A percentile compares a stretch with the other conserved stretches of the same genome.
These are phyloP conservation scores for Sander lucioperca DNA, from an alignment of 2,113 vertebrate genomes.

Conservation along the genomic window DNA sequence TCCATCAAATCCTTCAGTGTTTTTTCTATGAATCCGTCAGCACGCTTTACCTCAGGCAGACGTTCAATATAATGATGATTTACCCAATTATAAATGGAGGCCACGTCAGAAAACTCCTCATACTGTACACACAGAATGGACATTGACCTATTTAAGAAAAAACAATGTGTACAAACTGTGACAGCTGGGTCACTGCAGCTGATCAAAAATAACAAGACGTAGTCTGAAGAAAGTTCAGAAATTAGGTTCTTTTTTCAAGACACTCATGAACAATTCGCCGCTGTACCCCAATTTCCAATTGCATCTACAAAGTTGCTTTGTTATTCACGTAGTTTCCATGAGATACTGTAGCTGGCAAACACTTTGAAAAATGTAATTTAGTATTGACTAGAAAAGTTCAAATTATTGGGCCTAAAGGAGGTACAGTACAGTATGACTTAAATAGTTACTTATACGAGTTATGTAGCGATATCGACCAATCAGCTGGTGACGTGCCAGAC, in stretches of 20 bases:
- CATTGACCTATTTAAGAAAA: not conserved
- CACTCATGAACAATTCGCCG: not conserved
- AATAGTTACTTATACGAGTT: too few species aligned
- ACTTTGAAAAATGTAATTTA: not conserved
- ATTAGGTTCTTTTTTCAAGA: not conserved
- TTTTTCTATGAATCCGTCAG: not conserved
- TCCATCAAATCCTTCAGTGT: not conserved
- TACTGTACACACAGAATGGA: not conserved
- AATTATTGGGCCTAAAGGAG: too few species aligned
- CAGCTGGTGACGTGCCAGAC: not conserved
- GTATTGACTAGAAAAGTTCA: not conserved
- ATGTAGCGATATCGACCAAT: not conserved
- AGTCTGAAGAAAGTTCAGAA: conserved; percentile 8
- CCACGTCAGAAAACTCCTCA: not conserved
- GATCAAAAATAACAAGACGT: conserved; percentile 30
- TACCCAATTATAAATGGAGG: conserved; percentile 13
- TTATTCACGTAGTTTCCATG: conserved; percentile 8
- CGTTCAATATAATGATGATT: conserved; percentile 10
- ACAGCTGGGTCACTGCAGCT: conserved; percentile 16
- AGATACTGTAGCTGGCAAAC: not conserved
- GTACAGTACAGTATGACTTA: not conserved
- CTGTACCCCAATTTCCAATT: not conserved
- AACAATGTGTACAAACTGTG: not conserved
- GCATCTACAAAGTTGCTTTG: not conserved
- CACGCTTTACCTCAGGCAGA: not conserved